Conservation (phyloP, 64 coral and sea anemone species). For the Trachythela sp. region DNA sequence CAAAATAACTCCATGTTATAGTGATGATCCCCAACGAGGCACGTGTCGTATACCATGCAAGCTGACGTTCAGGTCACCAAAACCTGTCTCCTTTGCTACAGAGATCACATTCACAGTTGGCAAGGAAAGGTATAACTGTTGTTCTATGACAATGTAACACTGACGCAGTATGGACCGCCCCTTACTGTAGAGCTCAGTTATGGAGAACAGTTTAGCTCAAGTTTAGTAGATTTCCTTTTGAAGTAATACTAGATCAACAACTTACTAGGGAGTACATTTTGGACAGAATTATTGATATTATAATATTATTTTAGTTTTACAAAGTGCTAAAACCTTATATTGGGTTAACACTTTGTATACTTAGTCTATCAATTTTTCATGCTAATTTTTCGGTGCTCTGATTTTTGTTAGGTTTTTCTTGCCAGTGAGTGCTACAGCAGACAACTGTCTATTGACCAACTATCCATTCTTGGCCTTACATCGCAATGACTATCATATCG, state of each 20-base stretch:
- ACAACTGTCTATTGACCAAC: slow-evolving; percentile 81
- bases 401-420: slow-evolving; percentile 49
- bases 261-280: too few relatives aligned
- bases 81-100: slow-evolving; percentile 71
- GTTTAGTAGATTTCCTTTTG: too few relatives aligned
- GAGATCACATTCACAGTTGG: slow-evolving; percentile 56
- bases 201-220: too few relatives aligned
- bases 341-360: neutral
- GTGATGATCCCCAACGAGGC: slow-evolving; percentile 35
- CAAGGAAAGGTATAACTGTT: neutral
- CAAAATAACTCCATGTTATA: slow-evolving; percentile 61
- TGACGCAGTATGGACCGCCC: too few relatives aligned
- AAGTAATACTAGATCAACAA: too few relatives aligned
- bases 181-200: too few relatives aligned
- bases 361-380: neutral
- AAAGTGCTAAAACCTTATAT: too few relatives aligned
- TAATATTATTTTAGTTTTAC: too few relatives aligned
- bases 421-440: slow-evolving; percentile 73
- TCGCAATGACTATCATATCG: slow-evolving; percentile 81
- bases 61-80: slow-evolving; percentile 66
- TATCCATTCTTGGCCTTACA: slow-evolving; percentile 79
- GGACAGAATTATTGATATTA: too few relatives aligned
- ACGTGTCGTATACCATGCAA: slow-evolving; percentile 57
- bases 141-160: neutral
- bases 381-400: neutral